Evolutionary conservation across 2,797 vertebrate species (phyloP), one percentile per base, ranked within the genome.

Genomic region (Cyclura pinguis): DNA sequence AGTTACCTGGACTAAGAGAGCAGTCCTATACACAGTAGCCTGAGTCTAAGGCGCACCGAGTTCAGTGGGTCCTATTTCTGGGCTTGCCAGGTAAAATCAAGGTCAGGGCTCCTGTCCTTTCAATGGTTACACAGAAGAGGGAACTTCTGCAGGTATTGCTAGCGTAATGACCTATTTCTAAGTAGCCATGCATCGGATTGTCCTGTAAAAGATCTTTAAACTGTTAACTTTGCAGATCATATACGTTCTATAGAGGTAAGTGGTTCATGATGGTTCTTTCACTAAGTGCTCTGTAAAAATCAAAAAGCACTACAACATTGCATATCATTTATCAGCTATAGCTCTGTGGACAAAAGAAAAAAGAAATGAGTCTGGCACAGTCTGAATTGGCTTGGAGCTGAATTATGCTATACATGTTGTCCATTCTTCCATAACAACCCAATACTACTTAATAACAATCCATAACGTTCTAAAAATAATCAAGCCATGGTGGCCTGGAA

Each of bases 401-500:
- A 52, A 77, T 18, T 14, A 1, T 29, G 80, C 69, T 91, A 62
- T 81, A 86, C 67, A 24, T 86, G 89, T 78, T 92, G 74, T 86
- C 90, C 69, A 13, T 69, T 52, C 87, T 92, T 94, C 59, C 93
- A 89, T 78, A 92, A 90, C 87, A 95, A 91, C 83, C 84, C 32
- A 12, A 88, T 47, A 47, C 0, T 92, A 86, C 89, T 94, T 94
- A 93, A 96, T 93, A 94, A 87, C 88, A 92, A 95, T 94, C 88
- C 80, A 89, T 93, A 95, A 91, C 82, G 83, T 89, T 94, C 95
- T 90, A 94, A 96, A 96, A 95, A 95, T 95, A 96, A 95, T 94
- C 92, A 96, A 88, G 62, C 78, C 80, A 85, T 86, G 89, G 90
- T 95, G 86, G 90, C 94, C 91, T 86, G 92, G 88, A 94, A 94